Percentiles rank a stretch among this genome's conserved stretches.
Evolutionary conservation across 2,797 vertebrate genomes (phyloP).

Genomic region (Pachyuromys duprasi): DNA sequence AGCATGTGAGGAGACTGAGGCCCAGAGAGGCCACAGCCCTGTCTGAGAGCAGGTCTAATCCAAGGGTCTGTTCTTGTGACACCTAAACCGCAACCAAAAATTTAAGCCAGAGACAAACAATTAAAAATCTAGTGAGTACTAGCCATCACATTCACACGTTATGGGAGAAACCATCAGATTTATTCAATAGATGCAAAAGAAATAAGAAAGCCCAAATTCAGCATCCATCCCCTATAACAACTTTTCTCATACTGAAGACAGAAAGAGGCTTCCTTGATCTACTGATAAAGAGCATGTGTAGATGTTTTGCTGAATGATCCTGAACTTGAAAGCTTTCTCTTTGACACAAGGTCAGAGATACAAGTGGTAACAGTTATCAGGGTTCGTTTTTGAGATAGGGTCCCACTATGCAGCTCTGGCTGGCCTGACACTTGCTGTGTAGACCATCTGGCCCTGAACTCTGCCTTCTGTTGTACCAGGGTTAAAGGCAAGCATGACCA

Average conservation of each 20-base stretch:
- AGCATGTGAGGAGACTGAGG: neutral
- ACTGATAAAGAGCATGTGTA: neutral
- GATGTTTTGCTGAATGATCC: neutral
- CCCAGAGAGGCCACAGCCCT: neutral
- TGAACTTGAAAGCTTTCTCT: slow-evolving; percentile 21
- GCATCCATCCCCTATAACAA: neutral
- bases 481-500: neutral
- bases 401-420: neutral
- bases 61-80: neutral
- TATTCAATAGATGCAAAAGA: neutral
- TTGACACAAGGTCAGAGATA: neutral
- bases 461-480: neutral
- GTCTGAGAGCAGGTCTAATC: neutral
- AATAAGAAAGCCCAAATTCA: neutral
- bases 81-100: neutral
- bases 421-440: neutral
- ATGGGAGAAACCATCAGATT: neutral
- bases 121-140: neutral
- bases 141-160: slow-evolving; percentile 3
- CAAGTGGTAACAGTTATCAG: neutral
- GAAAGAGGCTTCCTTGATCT: neutral
- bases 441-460: neutral
- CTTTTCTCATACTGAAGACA: slow-evolving; percentile 9
- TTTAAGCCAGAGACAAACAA: neutral
- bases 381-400: neutral